Evolutionary conservation across 2,888 invertebrate genomes (phyloP).

Genomic region (Myopa testacea): DNA sequence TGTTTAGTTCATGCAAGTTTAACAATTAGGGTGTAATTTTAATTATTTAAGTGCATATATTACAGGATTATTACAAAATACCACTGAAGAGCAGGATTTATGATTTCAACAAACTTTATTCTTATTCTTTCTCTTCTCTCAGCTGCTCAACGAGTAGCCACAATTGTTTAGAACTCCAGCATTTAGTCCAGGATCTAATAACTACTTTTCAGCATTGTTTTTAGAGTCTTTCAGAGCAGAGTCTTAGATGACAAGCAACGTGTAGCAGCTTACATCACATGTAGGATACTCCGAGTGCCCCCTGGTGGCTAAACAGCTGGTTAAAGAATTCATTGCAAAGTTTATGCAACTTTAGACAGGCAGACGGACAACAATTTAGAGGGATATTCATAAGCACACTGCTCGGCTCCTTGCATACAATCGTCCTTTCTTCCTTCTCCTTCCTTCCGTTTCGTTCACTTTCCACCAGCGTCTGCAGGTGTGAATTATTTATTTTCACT

Average conservation of each 20-base stretch:
- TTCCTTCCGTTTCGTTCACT: slow-evolving; percentile 19
- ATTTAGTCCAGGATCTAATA: not conserved
- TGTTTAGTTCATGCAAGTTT: too few relatives aligned
- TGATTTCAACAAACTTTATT: too few relatives aligned
- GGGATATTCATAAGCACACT: not conserved
- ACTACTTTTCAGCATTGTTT: not conserved
- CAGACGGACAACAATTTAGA: not conserved
- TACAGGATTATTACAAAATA: too few relatives aligned
- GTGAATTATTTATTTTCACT: slow-evolving; percentile 66
- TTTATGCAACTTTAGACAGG: not conserved
- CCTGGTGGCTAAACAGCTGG: not conserved
- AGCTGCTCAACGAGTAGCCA: too few relatives aligned
- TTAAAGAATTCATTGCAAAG: slow-evolving; percentile 6
- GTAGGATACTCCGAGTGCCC: not conserved
- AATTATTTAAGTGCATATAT: too few relatives aligned
- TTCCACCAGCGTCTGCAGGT: slow-evolving; percentile 57
- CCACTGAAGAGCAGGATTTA: too few relatives aligned
- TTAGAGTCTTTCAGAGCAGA: not conserved
- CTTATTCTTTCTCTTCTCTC: too few relatives aligned
- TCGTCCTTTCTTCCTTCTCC: too few relatives aligned
- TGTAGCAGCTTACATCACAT: not conserved
- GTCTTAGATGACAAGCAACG: not conserved
- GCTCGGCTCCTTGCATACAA: too few relatives aligned
- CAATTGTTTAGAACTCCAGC: not conserved
- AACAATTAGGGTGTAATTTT: too few relatives aligned